These are phyloP conservation scores for Phoeniculus purpureus DNA, from an alignment of 2,797 vertebrate species.

Conservation along the genomic window DNA sequence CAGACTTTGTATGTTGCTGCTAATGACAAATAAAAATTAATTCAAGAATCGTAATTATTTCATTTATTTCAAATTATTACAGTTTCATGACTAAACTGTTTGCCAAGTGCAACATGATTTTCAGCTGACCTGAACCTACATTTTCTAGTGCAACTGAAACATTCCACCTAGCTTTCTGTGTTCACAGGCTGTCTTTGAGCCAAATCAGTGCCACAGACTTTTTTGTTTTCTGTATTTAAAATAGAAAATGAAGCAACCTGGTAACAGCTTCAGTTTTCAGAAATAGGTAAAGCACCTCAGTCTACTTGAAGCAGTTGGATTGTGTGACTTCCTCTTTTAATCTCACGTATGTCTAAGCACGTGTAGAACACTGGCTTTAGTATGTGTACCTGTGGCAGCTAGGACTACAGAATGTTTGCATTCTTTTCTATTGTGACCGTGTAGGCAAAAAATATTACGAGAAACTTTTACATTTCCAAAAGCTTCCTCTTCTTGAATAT, in stretches of 20 bases:
- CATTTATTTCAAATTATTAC: background rate
- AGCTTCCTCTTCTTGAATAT: background rate
- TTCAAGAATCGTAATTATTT: background rate
- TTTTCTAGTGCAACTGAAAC: background rate
- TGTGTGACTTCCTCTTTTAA: background rate
- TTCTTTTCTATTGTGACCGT: background rate
- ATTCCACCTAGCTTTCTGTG: background rate
- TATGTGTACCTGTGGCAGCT: background rate
- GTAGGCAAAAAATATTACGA: background rate
- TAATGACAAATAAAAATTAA: background rate
- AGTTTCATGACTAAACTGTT: background rate
- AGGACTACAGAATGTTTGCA: background rate
- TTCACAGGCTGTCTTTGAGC: background rate
- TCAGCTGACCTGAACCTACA: background rate
- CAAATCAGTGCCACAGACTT: background rate
- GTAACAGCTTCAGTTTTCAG: background rate
- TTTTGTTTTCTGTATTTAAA: background rate
- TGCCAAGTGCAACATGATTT: background rate
- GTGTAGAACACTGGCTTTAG: background rate
- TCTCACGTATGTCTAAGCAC: background rate
- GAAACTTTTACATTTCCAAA: background rate
- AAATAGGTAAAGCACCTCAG: background rate
- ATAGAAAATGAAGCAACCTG: background rate
- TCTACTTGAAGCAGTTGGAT: background rate
- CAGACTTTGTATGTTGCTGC: background rate